Percentiles rank a stretch among this genome's conserved stretches.
These are phyloP conservation scores for Hippocampus mohnikei DNA, from an alignment of 2,113 vertebrate genomes.

Conservation along the genomic window DNA sequence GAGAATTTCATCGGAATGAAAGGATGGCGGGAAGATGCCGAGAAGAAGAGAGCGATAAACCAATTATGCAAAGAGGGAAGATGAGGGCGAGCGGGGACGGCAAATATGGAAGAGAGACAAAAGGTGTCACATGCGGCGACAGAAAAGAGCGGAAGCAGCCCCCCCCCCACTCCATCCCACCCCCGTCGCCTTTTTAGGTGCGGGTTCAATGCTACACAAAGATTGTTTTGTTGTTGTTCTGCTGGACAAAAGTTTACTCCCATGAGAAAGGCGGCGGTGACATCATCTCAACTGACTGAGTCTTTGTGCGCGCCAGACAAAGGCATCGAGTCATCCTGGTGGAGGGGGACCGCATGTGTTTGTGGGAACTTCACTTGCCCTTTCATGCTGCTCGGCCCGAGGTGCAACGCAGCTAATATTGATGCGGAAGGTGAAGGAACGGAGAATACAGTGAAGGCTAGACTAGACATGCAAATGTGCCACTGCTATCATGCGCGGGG, in stretches of 20 bases:
- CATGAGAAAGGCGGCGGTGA: constrained; percentile 76
- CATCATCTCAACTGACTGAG: constrained; percentile 78
- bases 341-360: constrained; percentile 36
- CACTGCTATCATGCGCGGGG: neutral
- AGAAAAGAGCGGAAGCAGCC: constrained; percentile 71
- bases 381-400: constrained; percentile 41
- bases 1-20: constrained; percentile 8
- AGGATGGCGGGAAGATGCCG: constrained; percentile 14
- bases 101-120: constrained; percentile 1
- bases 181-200: constrained; percentile 56
- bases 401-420: constrained; percentile 51
- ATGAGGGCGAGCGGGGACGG: neutral
- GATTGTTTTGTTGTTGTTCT: constrained; percentile 78
- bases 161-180: neutral
- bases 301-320: constrained; percentile 74
- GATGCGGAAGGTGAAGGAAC: constrained; percentile 49
- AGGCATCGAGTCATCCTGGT: constrained; percentile 71
- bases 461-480: constrained; percentile 23
- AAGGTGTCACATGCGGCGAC: constrained; percentile 55
- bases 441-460: constrained; percentile 29
- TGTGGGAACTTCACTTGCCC: constrained; percentile 53
- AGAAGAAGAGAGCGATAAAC: constrained; percentile 2
- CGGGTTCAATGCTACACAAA: constrained; percentile 75
- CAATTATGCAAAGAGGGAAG: neutral
- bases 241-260: constrained; percentile 76